A percentile compares a stretch with the other conserved stretches of the same genome.
Conservation (phyloP, 2,888 invertebrate genomes). For the Melieria omissa region DNA sequence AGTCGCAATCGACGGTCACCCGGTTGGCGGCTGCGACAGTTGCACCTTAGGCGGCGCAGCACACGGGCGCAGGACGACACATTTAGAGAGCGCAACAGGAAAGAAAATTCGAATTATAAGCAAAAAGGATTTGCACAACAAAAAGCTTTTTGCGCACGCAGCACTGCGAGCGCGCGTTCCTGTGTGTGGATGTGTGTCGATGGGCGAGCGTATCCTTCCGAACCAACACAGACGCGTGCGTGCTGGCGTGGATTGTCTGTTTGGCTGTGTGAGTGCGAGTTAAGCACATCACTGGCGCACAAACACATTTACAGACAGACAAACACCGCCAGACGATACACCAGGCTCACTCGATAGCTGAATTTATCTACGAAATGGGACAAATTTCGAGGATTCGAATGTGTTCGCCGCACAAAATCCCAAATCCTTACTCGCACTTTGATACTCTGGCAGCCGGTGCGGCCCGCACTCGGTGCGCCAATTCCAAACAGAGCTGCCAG, state of each 20-base stretch:
- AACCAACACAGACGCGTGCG: slow-evolving; percentile 34
- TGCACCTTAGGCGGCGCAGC: background rate
- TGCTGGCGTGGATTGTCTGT: slow-evolving; percentile 4
- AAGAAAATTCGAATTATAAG: slow-evolving; percentile 59
- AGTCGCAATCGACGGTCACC: slow-evolving; percentile 41
- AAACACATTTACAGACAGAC: slow-evolving; percentile 14
- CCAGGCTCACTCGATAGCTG: slow-evolving; percentile 36
- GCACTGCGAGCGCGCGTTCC: background rate
- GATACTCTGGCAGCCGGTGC: no score
- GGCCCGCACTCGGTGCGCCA: slow-evolving; percentile 12
- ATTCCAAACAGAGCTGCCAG: slow-evolving; percentile 26
- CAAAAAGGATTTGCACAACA: slow-evolving; percentile 57
- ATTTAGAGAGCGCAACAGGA: slow-evolving; percentile 50
- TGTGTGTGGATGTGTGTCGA: slow-evolving; percentile 22
- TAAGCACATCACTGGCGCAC: slow-evolving; percentile 34
- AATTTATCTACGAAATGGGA: slow-evolving; percentile 41
- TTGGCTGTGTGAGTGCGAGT: slow-evolving; percentile 15
- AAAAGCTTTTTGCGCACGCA: slow-evolving; percentile 37
- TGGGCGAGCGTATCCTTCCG: slow-evolving; percentile 24
- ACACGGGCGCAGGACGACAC: no score
- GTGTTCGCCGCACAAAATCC: slow-evolving; percentile 39
- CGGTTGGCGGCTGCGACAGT: background rate
- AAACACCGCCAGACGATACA: background rate
- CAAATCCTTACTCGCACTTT: slow-evolving; percentile 26
- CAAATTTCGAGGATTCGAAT: slow-evolving; percentile 44